These are phyloP conservation scores for Champsocephalus esox DNA, from an alignment of 2,797 vertebrate species.

Conservation along the genomic window DNA sequence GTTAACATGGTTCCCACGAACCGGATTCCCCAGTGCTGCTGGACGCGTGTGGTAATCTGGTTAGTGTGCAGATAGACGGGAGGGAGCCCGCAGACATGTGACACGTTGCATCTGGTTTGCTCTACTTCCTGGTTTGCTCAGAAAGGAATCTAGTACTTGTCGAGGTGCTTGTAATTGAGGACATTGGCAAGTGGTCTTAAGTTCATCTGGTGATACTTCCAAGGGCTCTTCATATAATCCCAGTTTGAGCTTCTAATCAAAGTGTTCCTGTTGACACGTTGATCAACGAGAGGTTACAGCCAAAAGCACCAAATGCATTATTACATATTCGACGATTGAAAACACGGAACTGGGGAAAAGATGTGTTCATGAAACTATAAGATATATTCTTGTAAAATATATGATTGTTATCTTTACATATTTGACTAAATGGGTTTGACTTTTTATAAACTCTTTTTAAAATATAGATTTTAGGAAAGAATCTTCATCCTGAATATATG, in stretches of 20 bases:
- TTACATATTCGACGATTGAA: background rate
- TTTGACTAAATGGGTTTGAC: too few species aligned
- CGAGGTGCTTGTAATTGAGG: background rate
- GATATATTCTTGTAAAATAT: background rate
- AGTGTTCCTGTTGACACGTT: background rate
- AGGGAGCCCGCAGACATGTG: conserved; percentile 41
- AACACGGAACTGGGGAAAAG: background rate
- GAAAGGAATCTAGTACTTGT: background rate
- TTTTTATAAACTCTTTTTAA: too few species aligned
- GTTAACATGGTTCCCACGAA: conserved; percentile 47
- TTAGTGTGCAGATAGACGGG: conserved; percentile 40
- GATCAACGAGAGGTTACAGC: background rate
- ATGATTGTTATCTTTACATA: background rate
- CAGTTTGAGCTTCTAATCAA: background rate
- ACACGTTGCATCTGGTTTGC: background rate
- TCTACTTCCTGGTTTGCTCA: background rate
- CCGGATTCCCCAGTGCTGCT: conserved; percentile 56
- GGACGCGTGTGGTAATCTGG: conserved; percentile 56
- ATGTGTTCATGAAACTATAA: background rate
- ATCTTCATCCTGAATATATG: too few species aligned
- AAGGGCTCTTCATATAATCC: background rate
- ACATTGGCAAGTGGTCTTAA: background rate
- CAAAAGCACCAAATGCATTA: background rate
- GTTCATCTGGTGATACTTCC: background rate
- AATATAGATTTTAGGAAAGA: too few species aligned